Evolutionary conservation across 2,113 vertebrate genomes (phyloP).

Genomic region (Phodopus roborovskii): DNA sequence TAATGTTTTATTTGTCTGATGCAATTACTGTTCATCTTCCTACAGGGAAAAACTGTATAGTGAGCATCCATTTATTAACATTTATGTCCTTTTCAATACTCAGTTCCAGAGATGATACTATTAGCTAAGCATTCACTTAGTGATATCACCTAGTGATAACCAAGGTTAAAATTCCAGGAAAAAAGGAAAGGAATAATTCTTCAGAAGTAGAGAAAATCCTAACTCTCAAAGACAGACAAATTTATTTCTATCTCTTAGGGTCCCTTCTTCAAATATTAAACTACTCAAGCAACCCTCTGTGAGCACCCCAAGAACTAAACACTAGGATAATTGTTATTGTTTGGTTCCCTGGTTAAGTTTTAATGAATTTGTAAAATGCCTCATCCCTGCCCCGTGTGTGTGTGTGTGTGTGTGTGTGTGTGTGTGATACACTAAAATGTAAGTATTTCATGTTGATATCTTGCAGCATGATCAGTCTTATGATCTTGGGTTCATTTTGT

Average conservation of each 20-base stretch:
- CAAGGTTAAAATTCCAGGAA: not conserved
- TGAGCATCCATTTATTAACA: not conserved
- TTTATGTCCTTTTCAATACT: not conserved
- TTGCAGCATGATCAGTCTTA: not conserved
- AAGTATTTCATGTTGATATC: not conserved
- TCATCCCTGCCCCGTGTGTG: not conserved
- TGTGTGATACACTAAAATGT: not conserved
- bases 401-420: not conserved
- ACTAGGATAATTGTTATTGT: not conserved
- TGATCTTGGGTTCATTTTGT: constrained; percentile 18
- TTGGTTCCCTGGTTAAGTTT: not conserved
- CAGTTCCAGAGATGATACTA: not conserved
- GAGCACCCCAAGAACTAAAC: not conserved
- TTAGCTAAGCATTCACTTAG: not conserved
- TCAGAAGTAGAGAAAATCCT: not conserved
- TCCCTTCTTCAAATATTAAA: constrained; percentile 19
- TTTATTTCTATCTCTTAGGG: not conserved
- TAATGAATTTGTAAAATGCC: not conserved
- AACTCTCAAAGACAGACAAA: not conserved
- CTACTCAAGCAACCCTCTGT: not conserved
- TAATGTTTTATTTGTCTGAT: constrained; percentile 4
- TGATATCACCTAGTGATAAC: not conserved
- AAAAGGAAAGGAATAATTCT: not conserved
- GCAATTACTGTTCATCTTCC: constrained; percentile 32
- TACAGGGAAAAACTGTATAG: not conserved